A percentile compares a stretch with the other conserved stretches of the same genome.
Conservation (phyloP, 2,888 invertebrate genomes). For the Stenichneumon culpator region DNA sequence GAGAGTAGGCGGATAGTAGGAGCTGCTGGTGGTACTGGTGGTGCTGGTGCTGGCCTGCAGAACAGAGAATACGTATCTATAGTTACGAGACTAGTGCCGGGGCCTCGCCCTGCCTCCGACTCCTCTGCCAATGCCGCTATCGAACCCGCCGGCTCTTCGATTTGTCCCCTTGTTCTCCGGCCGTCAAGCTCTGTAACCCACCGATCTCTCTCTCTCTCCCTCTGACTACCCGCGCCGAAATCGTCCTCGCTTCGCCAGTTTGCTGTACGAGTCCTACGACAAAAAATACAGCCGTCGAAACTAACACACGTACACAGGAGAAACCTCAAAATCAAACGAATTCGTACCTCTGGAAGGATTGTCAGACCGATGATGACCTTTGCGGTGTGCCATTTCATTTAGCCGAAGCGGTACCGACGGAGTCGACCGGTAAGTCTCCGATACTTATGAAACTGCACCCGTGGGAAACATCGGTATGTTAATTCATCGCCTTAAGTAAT, state of each 20-base stretch:
- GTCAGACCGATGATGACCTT: constrained; percentile 36
- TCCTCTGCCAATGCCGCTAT: constrained; percentile 75
- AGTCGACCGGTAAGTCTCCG: constrained; percentile 16
- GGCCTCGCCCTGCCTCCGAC: constrained; percentile 56
- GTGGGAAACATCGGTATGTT: constrained; percentile 81
- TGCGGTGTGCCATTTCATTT: constrained; percentile 47
- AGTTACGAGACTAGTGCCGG: constrained; percentile 34
- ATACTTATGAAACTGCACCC: constrained; percentile 75
- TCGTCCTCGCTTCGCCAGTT: constrained; percentile 13
- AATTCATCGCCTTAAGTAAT: constrained; percentile 80
- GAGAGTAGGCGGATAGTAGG: constrained; percentile 67
- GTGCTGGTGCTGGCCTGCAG: constrained; percentile 49
- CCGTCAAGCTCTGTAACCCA: constrained; percentile 79
- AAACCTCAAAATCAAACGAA: constrained; percentile 16
- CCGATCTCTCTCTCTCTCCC: constrained; percentile 45
- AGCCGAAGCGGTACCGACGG: not conserved
- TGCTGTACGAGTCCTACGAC: constrained; percentile 30
- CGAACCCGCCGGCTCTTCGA: constrained; percentile 75
- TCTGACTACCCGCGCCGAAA: constrained; percentile 22
- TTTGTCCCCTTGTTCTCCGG: constrained; percentile 79
- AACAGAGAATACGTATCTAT: constrained; percentile 55
- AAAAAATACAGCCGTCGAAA: constrained; percentile 44
- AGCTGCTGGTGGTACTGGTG: constrained; percentile 54
- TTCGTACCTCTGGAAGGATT: constrained; percentile 6
- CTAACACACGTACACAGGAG: constrained; percentile 26